phyloP scores from a whole-genome alignment of 2,797 vertebrate genomes.

The Falco cherrug region DNA sequence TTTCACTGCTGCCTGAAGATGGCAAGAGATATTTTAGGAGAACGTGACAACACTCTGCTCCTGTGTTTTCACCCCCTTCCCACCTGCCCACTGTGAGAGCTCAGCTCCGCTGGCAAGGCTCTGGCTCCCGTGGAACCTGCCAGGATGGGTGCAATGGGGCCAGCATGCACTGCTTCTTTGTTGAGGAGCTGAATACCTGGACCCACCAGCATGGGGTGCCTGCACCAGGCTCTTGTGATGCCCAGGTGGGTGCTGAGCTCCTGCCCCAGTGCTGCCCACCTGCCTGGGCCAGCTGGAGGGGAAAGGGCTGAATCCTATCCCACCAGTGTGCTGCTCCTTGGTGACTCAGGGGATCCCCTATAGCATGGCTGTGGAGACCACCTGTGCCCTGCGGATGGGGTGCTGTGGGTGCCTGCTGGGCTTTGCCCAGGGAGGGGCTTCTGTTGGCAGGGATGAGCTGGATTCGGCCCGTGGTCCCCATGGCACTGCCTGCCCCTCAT shows the following conservation, averaged over 20 bases:
- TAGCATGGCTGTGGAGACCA: rapidly evolving
- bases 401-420: rapidly evolving
- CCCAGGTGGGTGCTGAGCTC: neutral
- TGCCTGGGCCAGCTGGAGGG: no score
- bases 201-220: neutral
- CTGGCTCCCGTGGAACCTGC: neutral
- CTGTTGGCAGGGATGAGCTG: neutral
- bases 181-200: neutral
- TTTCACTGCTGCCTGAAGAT: neutral
- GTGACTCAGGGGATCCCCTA: neutral
- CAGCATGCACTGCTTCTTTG: rapidly evolving
- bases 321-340: neutral
- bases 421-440: neutral
- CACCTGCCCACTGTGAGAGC: neutral
- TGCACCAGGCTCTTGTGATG: rapidly evolving
- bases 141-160: neutral
- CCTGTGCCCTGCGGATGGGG: rapidly evolving
- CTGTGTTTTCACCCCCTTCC: neutral
- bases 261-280: rapidly evolving
- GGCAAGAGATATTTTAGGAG: neutral
- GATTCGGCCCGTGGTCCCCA: rapidly evolving
- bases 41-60: neutral
- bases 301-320: neutral
- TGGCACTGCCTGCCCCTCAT: neutral
- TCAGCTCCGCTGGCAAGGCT: neutral